Conservation (phyloP, 2,113 vertebrate species). For the Phyllostomus discolor region DNA sequence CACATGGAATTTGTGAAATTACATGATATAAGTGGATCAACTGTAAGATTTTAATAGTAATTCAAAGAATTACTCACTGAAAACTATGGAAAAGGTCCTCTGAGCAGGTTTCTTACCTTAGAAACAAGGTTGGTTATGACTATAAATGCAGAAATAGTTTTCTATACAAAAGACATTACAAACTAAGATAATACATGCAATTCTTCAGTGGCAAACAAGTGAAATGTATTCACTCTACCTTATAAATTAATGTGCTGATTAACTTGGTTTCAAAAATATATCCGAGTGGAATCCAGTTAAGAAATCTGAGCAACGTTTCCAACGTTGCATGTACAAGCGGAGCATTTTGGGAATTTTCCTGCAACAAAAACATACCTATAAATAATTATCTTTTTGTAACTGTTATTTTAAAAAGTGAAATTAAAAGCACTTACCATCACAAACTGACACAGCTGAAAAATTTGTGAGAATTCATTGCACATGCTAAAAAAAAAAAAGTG, state of each 20-base stretch:
- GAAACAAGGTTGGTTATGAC: neutral
- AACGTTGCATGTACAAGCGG: conserved; percentile 97
- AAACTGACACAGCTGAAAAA: conserved; percentile 99
- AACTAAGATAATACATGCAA: neutral
- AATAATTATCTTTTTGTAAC: neutral
- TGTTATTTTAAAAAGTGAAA: neutral
- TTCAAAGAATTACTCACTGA: neutral
- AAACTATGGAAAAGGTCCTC: neutral
- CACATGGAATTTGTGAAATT: neutral
- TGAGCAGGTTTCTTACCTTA: neutral
- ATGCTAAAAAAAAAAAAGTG: conserved; percentile 84
- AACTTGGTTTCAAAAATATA: conserved; percentile 99
- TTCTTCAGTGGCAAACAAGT: neutral
- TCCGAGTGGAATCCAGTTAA: conserved; percentile 99
- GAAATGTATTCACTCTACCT: conserved; percentile 81
- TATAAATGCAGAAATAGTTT: neutral
- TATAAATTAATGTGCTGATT: conserved; percentile 99
- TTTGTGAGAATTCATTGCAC: conserved; percentile 99
- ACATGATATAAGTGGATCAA: neutral
- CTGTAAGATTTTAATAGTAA: neutral
- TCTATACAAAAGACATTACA: neutral
- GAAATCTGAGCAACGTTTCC: conserved; percentile 96
- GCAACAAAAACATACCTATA: conserved; percentile 18
- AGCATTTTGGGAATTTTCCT: conserved; percentile 99
- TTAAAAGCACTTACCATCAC: conserved; percentile 90